phyloP scores from a whole-genome alignment of 2,888 invertebrate species.

The Choristoneura rosaceana region DNA sequence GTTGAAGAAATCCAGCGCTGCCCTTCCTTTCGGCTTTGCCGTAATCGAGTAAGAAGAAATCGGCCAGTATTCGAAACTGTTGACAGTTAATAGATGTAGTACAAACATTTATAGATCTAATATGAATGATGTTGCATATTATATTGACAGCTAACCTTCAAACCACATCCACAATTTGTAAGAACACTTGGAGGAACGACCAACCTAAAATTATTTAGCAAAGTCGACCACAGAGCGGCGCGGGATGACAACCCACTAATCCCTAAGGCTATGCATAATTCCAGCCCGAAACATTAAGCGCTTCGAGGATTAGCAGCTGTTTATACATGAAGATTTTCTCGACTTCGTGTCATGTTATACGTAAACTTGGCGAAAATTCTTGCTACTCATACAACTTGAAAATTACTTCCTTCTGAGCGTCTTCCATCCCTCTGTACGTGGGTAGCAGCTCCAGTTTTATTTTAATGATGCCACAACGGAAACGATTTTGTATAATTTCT shows the following conservation, averaged over 20 bases:
- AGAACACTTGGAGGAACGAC: constrained; percentile 30
- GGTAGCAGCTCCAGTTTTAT: constrained; percentile 33
- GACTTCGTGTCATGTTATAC: constrained; percentile 58
- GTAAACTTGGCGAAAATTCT: constrained; percentile 41
- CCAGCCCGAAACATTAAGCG: constrained; percentile 77
- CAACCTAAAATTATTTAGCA: constrained; percentile 63
- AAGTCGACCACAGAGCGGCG: constrained; percentile 67
- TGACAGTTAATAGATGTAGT: too few species aligned
- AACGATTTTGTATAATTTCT: constrained; percentile 41
- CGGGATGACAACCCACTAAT: constrained; percentile 79
- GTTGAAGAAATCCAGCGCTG: too few species aligned
- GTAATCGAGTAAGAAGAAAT: too few species aligned
- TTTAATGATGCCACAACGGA: constrained; percentile 36
- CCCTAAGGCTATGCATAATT: constrained; percentile 80
- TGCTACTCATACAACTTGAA: constrained; percentile 37
- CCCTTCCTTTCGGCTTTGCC: too few species aligned
- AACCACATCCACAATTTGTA: constrained; percentile 31
- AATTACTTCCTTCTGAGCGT: constrained; percentile 35
- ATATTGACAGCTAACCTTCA: not conserved
- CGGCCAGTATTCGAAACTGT: too few species aligned
- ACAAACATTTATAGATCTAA: not conserved
- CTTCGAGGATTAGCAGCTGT: constrained; percentile 74
- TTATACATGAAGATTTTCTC: constrained; percentile 71
- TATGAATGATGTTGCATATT: not conserved
- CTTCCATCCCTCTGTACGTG: constrained; percentile 15